Percentiles rank a stretch among this genome's conserved stretches.
Evolutionary conservation across 2,113 vertebrate genomes (phyloP).

Genomic region (Malurus melanocephalus): DNA sequence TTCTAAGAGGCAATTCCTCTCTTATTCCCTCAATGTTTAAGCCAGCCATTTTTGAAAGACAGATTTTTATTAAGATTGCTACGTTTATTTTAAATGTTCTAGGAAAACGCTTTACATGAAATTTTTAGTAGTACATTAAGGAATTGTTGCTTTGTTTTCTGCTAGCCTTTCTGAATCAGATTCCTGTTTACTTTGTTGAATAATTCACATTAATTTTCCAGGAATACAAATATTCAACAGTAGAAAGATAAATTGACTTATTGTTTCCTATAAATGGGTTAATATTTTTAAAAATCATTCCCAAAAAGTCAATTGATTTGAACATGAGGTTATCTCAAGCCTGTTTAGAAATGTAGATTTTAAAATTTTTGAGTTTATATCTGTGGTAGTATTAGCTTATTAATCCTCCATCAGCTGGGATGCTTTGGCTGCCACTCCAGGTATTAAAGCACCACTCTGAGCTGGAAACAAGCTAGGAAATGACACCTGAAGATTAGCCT

Average conservation of each 20-base stretch:
- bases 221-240: not conserved
- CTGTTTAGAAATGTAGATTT: not conserved
- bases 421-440: not conserved
- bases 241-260: not conserved
- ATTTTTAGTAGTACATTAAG: slow-evolving; percentile 15
- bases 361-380: not conserved
- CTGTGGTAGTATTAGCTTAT: not conserved
- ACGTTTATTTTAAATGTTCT: slow-evolving; percentile 44
- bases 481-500: not conserved
- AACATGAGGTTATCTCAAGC: not conserved
- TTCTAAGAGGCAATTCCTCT: not conserved
- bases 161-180: not conserved
- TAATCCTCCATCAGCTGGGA: not conserved
- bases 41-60: not conserved
- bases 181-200: not conserved
- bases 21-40: not conserved
- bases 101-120: not conserved
- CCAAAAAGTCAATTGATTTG: not conserved
- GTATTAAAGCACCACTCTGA: not conserved
- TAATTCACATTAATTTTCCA: not conserved
- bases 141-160: slow-evolving; percentile 41
- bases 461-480: not conserved
- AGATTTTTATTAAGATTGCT: not conserved
- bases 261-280: not conserved
- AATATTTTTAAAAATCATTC: not conserved